Percentiles rank a stretch among this genome's conserved stretches.
Conservation (phyloP, 2,888 invertebrate species). For the Lutraria lutraria region DNA sequence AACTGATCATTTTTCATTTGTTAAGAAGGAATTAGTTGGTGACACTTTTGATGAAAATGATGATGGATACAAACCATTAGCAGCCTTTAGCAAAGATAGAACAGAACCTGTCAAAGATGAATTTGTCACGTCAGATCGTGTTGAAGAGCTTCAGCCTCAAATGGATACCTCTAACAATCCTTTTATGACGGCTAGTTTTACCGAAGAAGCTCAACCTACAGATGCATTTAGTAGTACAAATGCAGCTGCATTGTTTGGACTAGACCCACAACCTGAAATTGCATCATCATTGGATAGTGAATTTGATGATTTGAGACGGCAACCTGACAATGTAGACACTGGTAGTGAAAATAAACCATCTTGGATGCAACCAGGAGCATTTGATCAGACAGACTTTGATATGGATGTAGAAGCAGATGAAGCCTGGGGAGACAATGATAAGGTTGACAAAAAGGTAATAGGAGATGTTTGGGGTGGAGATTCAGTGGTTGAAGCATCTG, state of each 20-base stretch:
- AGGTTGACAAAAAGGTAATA: constrained; percentile 32
- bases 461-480: constrained; percentile 65
- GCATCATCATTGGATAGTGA: constrained; percentile 37
- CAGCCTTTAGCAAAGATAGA: constrained; percentile 42
- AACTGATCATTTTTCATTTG: constrained; percentile 67
- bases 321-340: neutral
- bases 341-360: neutral
- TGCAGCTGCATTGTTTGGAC: constrained; percentile 65
- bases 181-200: constrained; percentile 63
- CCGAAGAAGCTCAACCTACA: constrained; percentile 43
- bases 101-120: neutral
- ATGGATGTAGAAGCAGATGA: constrained; percentile 51
- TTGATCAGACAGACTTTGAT: constrained; percentile 48
- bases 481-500: neutral
- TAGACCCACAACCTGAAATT: constrained; percentile 41
- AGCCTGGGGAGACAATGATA: constrained; percentile 49
- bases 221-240: constrained; percentile 50
- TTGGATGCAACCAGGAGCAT: constrained; percentile 47
- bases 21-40: constrained; percentile 60
- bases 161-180: constrained; percentile 55
- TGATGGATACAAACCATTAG: constrained; percentile 59
- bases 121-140: neutral
- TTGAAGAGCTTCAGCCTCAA: constrained; percentile 1
- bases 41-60: constrained; percentile 41
- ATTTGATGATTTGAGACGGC: constrained; percentile 33